Percentiles rank a stretch among this genome's conserved stretches.
Evolutionary conservation across 2,797 vertebrate genomes (phyloP).

Genomic region (Lepilemur septentrionalis): DNA sequence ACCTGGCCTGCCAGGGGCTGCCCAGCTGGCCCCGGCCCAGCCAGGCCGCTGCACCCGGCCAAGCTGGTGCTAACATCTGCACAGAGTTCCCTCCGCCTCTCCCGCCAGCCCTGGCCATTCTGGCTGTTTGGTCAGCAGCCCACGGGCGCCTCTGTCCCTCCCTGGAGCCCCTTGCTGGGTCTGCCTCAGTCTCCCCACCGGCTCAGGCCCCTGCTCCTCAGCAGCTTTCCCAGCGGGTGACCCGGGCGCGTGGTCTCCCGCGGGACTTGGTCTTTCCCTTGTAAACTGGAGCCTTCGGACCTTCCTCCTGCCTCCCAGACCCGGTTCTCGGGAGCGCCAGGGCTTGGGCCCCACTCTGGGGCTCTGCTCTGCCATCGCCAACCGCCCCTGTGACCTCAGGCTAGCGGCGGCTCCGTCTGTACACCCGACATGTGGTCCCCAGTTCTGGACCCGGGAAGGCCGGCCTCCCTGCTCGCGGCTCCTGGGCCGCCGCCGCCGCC

Average conservation of each 20-base stretch:
- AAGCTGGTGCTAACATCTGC: slow-evolving; percentile 53
- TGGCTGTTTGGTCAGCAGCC: not conserved
- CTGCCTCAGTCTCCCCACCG: not conserved
- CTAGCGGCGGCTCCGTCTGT: not conserved
- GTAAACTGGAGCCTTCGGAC: not conserved
- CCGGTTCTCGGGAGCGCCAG: rapidly evolving
- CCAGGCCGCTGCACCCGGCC: slow-evolving; percentile 11
- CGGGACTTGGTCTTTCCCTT: not conserved
- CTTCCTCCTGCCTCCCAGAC: rapidly evolving
- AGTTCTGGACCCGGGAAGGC: not conserved
- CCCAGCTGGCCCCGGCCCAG: not conserved
- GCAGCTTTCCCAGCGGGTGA: not conserved
- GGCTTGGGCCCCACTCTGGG: not conserved
- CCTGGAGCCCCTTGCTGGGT: not conserved
- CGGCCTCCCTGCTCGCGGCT: not conserved
- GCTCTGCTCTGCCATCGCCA: rapidly evolving
- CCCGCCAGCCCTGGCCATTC: not conserved
- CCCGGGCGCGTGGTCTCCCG: rapidly evolving
- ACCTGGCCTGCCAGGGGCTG: slow-evolving; percentile 50
- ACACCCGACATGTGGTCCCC: not conserved
- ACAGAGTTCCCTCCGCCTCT: not conserved
- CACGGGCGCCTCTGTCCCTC: not conserved
- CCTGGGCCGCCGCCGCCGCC: slow-evolving; percentile 14
- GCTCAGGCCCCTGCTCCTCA: not conserved
- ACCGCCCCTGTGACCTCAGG: not conserved